Conservation (phyloP, 1,140 invertebrate species). For the Drosophila sulfurigaster region DNA sequence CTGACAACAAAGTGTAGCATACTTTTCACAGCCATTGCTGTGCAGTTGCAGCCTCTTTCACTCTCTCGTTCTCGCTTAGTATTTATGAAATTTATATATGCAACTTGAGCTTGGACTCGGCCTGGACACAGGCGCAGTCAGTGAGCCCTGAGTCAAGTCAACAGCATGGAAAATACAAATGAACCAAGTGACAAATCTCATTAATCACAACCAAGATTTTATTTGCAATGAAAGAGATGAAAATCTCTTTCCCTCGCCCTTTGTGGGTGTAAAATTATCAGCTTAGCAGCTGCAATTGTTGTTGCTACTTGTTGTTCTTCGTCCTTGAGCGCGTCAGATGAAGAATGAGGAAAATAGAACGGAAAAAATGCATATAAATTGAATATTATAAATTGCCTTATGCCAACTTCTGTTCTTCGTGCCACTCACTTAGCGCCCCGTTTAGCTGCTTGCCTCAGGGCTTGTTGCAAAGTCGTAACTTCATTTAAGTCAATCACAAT, state of each 20-base stretch:
- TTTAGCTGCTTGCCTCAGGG: constrained; percentile 51
- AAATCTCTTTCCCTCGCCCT: constrained; percentile 3
- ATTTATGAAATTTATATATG: constrained; percentile 81
- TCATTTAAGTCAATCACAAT: constrained; percentile 81
- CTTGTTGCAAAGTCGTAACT: constrained; percentile 77
- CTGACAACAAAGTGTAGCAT: constrained; percentile 35
- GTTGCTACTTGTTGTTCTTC: constrained; percentile 51
- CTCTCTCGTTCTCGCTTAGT: constrained; percentile 1
- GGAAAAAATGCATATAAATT: constrained; percentile 80
- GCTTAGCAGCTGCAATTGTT: constrained; percentile 71
- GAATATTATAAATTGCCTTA: constrained; percentile 82
- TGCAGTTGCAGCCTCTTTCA: constrained; percentile 40
- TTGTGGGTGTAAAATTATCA: constrained; percentile 66
- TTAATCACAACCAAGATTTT: constrained; percentile 71
- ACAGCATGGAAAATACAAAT: constrained; percentile 82
- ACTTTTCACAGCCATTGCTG: constrained; percentile 25
- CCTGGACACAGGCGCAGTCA: constrained; percentile 17
- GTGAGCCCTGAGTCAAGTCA: constrained; percentile 49
- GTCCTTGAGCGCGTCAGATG: constrained; percentile 6
- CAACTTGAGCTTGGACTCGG: constrained; percentile 18
- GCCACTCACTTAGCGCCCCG: constrained; percentile 40
- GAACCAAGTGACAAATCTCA: constrained; percentile 81
- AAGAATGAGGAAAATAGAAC: neutral
- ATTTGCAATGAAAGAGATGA: constrained; percentile 36
- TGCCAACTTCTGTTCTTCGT: constrained; percentile 64